Evolutionary conservation across 2,797 vertebrate species (phyloP).

Genomic region (Neoniphon sammara): DNA sequence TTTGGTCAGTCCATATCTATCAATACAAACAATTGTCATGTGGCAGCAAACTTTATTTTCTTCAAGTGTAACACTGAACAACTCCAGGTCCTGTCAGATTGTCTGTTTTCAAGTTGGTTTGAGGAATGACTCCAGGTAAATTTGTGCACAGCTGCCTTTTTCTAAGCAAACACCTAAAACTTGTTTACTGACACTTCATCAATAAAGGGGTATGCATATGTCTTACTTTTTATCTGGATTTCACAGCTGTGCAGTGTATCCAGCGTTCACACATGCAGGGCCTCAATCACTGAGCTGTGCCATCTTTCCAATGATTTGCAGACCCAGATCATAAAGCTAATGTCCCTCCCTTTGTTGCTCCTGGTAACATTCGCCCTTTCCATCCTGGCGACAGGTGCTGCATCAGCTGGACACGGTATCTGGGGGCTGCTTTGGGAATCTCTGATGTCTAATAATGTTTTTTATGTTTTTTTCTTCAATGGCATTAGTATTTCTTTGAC

Average conservation of each 20-base stretch:
- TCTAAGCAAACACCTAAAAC: no score
- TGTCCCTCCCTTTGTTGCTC: no score
- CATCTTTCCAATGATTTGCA: no score
- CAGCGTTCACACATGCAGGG: no score
- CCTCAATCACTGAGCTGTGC: no score
- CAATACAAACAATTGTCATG: slow-evolving; percentile 3
- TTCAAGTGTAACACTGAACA: neutral
- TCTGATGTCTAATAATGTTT: neutral
- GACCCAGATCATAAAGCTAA: no score
- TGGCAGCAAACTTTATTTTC: slow-evolving; percentile 1
- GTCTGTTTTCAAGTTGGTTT: neutral
- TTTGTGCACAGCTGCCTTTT: neutral
- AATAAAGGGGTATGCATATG: neutral
- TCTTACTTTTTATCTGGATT: slow-evolving; percentile 8
- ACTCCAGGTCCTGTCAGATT: neutral
- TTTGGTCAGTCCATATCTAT: slow-evolving; percentile 30
- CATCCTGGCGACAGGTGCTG: slow-evolving; percentile 11
- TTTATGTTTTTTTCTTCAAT: neutral
- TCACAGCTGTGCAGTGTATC: no score
- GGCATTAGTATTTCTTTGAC: neutral
- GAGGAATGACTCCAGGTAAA: neutral
- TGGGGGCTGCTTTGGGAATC: slow-evolving; percentile 9
- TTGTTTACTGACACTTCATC: neutral
- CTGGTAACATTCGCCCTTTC: slow-evolving; percentile 10
- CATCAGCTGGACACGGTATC: neutral